Conservation (phyloP, 2,113 vertebrate species). For the Zosterops borbonicus region DNA sequence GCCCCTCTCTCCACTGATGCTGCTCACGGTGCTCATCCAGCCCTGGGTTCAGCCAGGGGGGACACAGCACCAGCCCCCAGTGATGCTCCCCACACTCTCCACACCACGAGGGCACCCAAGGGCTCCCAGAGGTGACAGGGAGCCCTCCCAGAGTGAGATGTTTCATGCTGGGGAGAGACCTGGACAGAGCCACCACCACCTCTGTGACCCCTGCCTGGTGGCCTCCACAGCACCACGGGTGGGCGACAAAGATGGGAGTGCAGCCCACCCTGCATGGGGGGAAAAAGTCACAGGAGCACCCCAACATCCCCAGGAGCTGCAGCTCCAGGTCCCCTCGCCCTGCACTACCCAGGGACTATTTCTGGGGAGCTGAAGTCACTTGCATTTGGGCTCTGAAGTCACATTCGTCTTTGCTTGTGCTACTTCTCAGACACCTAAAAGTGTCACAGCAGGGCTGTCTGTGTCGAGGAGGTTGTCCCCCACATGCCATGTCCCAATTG, state of each 20-base stretch:
- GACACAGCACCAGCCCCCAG: background rate
- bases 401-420: background rate
- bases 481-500: background rate
- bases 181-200: background rate
- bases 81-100: background rate
- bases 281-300: background rate
- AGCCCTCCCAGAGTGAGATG: background rate
- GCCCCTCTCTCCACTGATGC: accelerated
- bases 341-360: background rate
- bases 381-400: background rate
- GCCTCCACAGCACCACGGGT: background rate
- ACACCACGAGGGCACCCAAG: background rate
- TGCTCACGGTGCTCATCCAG: accelerated
- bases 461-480: background rate
- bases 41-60: accelerated
- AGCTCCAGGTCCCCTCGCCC: background rate
- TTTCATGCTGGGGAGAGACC: background rate
- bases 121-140: background rate
- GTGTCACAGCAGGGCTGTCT: background rate
- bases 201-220: background rate
- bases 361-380: background rate
- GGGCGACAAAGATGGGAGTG: background rate
- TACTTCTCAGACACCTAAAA: background rate
- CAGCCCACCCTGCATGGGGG: accelerated
- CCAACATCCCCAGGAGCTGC: background rate